Percentiles rank a stretch among this genome's conserved stretches.
Evolutionary conservation across 2,113 vertebrate species (phyloP).

Genomic region (Atherinomorus stipes): DNA sequence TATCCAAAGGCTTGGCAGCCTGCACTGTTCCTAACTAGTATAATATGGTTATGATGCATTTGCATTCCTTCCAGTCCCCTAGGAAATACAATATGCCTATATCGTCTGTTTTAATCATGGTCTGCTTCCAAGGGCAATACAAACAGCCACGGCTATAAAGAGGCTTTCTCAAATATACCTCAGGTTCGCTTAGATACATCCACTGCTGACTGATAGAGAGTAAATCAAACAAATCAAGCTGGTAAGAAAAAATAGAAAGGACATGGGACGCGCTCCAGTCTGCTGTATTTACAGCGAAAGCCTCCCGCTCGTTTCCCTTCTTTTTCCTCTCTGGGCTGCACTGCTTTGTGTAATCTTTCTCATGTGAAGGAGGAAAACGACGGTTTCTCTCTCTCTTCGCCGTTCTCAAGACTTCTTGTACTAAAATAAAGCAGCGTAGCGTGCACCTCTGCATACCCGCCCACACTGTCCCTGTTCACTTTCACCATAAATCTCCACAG

Average conservation of each 20-base stretch:
- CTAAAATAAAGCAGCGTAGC: slow-evolving; percentile 37
- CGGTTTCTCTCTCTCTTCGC: slow-evolving; percentile 43
- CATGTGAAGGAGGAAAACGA: slow-evolving; percentile 31
- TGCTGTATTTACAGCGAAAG: slow-evolving; percentile 53
- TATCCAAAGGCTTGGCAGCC: slow-evolving; percentile 70
- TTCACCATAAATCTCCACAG: slow-evolving; percentile 69
- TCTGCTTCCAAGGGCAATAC: slow-evolving; percentile 76
- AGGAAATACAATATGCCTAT: slow-evolving; percentile 81
- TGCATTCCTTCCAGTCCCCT: slow-evolving; percentile 80
- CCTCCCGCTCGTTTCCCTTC: slow-evolving; percentile 32
- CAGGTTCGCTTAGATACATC: slow-evolving; percentile 68
- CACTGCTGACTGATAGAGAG: slow-evolving; percentile 68
- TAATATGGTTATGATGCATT: slow-evolving; percentile 84
- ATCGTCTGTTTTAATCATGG: slow-evolving; percentile 81
- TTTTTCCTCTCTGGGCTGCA: slow-evolving; percentile 5
- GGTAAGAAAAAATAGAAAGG: slow-evolving; percentile 40
- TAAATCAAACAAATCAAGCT: slow-evolving; percentile 73
- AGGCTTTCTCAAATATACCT: slow-evolving; percentile 69
- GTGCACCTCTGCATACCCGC: slow-evolving; percentile 63
- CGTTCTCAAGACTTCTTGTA: slow-evolving; percentile 46
- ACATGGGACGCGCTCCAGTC: slow-evolving; percentile 41
- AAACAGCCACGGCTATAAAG: slow-evolving; percentile 71
- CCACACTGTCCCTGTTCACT: slow-evolving; percentile 64
- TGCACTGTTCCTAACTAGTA: slow-evolving; percentile 65
- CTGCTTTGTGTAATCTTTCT: slow-evolving; percentile 42